phyloP scores from a whole-genome alignment of 2,797 vertebrate genomes.

The Falco novaeseelandiae region DNA sequence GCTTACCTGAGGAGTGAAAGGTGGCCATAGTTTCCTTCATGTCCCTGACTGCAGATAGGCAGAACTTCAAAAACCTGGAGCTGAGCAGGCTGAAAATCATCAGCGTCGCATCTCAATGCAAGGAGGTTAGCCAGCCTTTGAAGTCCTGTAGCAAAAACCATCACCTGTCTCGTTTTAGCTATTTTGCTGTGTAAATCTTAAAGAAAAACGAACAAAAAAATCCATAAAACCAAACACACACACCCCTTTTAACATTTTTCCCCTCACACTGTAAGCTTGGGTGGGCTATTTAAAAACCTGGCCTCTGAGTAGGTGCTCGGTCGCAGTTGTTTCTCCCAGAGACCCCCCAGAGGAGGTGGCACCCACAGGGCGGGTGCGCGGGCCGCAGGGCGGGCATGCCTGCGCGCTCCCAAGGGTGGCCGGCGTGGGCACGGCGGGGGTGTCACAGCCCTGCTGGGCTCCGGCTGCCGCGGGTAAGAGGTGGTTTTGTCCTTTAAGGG shows the following conservation, averaged over 20 bases:
- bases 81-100: background rate
- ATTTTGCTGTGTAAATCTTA: background rate
- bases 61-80: background rate
- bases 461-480: background rate
- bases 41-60: background rate
- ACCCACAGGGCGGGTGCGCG: background rate
- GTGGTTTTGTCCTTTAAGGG: background rate
- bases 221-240: background rate
- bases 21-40: background rate
- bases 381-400: no score
- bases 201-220: background rate
- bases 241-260: background rate
- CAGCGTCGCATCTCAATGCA: fast-evolving
- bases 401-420: background rate
- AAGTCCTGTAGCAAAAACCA: background rate
- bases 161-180: background rate
- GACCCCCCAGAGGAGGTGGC: background rate
- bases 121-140: background rate
- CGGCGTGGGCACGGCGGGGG: background rate
- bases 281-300: background rate
- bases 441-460: background rate
- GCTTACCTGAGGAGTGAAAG: background rate
- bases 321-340: background rate
- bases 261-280: fast-evolving
- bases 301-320: background rate